Conservation (phyloP, 2,888 invertebrate genomes). For the Dynastes tityus region DNA sequence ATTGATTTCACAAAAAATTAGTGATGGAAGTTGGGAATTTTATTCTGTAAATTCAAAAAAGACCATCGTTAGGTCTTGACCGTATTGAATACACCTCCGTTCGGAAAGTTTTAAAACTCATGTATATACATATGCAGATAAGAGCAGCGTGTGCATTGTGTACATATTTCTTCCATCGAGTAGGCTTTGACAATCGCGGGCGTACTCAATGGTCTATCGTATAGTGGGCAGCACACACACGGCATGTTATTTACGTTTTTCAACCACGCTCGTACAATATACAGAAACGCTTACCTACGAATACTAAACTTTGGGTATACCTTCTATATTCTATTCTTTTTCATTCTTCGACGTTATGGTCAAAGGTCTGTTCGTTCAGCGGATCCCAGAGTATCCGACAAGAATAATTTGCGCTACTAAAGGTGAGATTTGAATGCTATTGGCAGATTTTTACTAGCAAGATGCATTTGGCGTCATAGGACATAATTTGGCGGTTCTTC, state of each 20-base stretch:
- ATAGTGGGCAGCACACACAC: constrained; percentile 30
- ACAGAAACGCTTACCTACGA: constrained; percentile 15
- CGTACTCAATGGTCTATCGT: constrained; percentile 11
- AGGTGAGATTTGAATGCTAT: too few relatives aligned
- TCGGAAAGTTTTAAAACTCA: background rate
- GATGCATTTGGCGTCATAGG: too few relatives aligned
- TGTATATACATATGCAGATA: background rate
- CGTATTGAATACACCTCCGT: background rate
- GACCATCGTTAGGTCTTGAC: too few relatives aligned
- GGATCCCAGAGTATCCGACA: background rate
- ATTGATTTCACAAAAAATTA: too few relatives aligned
- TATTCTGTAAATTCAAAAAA: too few relatives aligned
- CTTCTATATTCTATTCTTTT: too few relatives aligned
- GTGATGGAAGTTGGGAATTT: too few relatives aligned
- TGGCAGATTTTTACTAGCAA: too few relatives aligned
- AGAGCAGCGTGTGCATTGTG: background rate
- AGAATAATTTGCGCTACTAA: too few relatives aligned
- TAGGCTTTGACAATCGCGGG: constrained; percentile 45
- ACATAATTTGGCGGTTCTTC: background rate
- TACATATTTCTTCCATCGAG: constrained; percentile 22
- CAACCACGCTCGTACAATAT: background rate
- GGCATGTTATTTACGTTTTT: constrained; percentile 35
- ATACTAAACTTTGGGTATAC: background rate
- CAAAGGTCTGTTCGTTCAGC: background rate
- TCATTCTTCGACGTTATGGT: background rate